Percentiles rank a stretch among this genome's conserved stretches.
Evolutionary conservation across 2,888 invertebrate genomes (phyloP).

Genomic region (Desoria tigrina): DNA sequence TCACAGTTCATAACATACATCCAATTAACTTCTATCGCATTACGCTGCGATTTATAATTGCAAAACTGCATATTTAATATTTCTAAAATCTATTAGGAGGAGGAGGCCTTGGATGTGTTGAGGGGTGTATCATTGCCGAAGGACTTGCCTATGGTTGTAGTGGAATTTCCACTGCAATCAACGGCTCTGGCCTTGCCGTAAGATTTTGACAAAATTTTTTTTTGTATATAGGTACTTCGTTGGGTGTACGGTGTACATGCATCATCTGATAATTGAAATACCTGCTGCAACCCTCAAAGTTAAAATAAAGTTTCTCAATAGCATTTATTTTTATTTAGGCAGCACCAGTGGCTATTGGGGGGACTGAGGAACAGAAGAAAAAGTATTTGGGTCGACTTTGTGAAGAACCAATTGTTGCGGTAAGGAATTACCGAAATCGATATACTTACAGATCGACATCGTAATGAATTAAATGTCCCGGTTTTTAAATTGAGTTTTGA

Average conservation of each 20-base stretch:
- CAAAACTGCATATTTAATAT: neutral
- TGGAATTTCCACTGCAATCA: constrained; percentile 69
- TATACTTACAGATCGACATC: too few relatives aligned
- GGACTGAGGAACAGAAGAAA: constrained; percentile 53
- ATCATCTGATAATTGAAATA: too few relatives aligned
- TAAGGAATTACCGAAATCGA: too few relatives aligned
- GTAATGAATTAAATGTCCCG: neutral
- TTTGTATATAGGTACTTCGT: too few relatives aligned
- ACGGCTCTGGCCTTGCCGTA: constrained; percentile 42
- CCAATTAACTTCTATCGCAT: constrained; percentile 1
- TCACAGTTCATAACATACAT: neutral
- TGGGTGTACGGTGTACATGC: too few relatives aligned
- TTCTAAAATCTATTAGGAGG: constrained; percentile 65
- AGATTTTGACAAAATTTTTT: neutral
- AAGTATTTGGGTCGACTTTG: constrained; percentile 51
- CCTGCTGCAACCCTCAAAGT: neutral
- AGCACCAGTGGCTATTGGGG: constrained; percentile 47
- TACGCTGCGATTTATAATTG: neutral
- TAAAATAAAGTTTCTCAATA: neutral
- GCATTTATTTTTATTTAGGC: constrained; percentile 25
- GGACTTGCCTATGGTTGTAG: constrained; percentile 91
- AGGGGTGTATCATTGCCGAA: constrained; percentile 80
- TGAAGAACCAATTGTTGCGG: constrained; percentile 51
- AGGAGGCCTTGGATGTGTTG: constrained; percentile 71
- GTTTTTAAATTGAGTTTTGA: constrained; percentile 68